Evolutionary conservation across 64 coral and sea anemone species (phyloP).

Genomic region (Porites australiensis): DNA sequence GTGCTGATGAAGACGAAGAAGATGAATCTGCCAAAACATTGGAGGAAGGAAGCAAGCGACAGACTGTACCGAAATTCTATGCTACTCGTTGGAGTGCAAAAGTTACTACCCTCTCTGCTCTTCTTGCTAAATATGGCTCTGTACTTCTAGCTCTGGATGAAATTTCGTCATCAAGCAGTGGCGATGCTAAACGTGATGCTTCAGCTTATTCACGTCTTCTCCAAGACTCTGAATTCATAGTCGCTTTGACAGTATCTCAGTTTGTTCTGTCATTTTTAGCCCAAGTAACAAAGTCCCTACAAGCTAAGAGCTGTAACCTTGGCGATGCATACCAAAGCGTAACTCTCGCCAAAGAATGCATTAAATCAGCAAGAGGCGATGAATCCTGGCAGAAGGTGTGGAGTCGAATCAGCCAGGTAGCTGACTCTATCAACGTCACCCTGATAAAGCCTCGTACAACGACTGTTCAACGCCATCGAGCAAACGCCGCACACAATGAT

Average conservation of each 20-base stretch:
- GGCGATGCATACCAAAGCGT: conserved; percentile 12
- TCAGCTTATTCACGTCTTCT: conserved; percentile 21
- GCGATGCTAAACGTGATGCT: conserved; percentile 12
- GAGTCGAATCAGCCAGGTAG: not conserved
- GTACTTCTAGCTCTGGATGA: conserved; percentile 67
- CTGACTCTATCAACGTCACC: conserved; percentile 34
- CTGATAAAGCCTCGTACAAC: conserved; percentile 63
- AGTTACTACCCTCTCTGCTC: conserved; percentile 58
- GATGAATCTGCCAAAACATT: conserved; percentile 63
- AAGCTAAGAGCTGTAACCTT: conserved; percentile 17
- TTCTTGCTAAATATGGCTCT: conserved; percentile 47
- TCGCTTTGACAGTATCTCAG: conserved; percentile 11
- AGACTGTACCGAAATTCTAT: conserved; percentile 54
- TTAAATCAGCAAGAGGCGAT: conserved; percentile 19
- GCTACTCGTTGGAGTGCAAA: conserved; percentile 56
- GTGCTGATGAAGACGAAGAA: conserved; percentile 39
- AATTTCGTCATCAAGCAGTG: conserved; percentile 7
- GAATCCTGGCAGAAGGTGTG: conserved; percentile 26
- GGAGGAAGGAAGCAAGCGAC: conserved; percentile 26
- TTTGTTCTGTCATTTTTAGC: conserved; percentile 25
- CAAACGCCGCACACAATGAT: conserved; percentile 40
- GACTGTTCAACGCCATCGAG: conserved; percentile 58
- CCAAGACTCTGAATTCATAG: conserved; percentile 18
- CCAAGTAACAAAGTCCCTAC: conserved; percentile 25
- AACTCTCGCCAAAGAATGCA: conserved; percentile 8